Conservation (phyloP, 1,140 invertebrate species). For the Epicauta chinensis region DNA sequence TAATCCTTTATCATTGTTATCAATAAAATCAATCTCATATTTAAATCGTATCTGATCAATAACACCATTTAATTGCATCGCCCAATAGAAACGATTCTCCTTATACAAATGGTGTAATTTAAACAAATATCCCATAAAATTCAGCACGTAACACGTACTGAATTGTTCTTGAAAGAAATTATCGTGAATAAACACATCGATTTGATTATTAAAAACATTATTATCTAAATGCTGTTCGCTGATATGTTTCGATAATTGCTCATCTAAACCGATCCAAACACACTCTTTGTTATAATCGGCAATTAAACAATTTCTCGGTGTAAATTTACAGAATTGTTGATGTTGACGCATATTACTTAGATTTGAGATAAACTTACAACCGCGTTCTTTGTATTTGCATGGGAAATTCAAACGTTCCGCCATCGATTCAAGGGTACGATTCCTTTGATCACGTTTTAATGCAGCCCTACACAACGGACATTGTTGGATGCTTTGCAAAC, state of each 20-base stretch:
- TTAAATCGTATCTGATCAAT: conserved; percentile 11
- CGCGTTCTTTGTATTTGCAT: conserved; percentile 1
- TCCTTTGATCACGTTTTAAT: conserved; percentile 23
- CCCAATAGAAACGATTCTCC: conserved; percentile 12
- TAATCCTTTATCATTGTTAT: conserved; percentile 14
- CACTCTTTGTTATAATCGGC: conserved; percentile 3
- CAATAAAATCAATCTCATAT: conserved; percentile 18
- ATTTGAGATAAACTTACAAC: conserved; percentile 1
- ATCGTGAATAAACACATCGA: conserved; percentile 14
- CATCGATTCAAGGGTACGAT: conserved; percentile 26
- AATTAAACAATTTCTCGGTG: not conserved
- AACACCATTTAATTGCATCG: conserved; percentile 16
- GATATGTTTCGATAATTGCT: conserved; percentile 9
- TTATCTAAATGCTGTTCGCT: conserved; percentile 15
- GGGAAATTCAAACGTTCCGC: conserved; percentile 20
- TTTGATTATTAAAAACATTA: conserved; percentile 19
- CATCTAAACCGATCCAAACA: not conserved
- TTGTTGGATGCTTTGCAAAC: conserved; percentile 10
- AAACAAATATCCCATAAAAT: conserved; percentile 19
- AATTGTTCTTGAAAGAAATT: not conserved
- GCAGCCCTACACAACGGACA: conserved; percentile 20
- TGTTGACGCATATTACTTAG: not conserved
- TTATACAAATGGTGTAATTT: conserved; percentile 10
- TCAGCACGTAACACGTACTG: conserved; percentile 11
- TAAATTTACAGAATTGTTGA: not conserved